A percentile compares a stretch with the other conserved stretches of the same genome.
Conservation (phyloP, 2,113 vertebrate species). For the Phylloscopus trochilus region DNA sequence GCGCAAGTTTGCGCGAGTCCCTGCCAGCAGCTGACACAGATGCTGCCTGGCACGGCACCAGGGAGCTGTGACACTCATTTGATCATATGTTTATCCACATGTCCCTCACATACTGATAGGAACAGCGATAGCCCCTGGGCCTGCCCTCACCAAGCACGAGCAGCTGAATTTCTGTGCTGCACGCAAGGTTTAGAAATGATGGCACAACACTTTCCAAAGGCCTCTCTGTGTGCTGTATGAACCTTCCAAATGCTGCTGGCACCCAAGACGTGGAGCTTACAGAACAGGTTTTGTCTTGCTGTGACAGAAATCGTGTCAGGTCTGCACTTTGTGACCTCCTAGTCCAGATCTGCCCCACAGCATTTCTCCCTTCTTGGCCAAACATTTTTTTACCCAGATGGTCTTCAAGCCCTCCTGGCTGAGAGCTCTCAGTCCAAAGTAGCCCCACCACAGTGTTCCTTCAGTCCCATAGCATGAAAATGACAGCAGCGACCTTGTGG, state of each 20-base stretch:
- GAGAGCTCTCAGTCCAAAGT: background rate
- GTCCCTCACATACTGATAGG: background rate
- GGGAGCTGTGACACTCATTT: conserved; percentile 20
- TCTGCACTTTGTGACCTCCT: background rate
- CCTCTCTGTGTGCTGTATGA: background rate
- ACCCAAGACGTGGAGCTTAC: background rate
- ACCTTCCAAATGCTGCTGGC: background rate
- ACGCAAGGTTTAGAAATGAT: fast-evolving
- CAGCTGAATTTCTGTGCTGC: background rate
- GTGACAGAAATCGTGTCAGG: background rate
- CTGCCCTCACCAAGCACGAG: background rate
- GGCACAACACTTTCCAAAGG: background rate
- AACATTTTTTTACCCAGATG: background rate
- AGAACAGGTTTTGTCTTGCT: background rate
- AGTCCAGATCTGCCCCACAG: background rate
- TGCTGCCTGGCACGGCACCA: conserved; percentile 36
- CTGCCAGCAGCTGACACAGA: conserved; percentile 52
- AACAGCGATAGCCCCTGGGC: conserved; percentile 5
- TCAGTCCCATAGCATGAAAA: background rate
- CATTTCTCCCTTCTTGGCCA: background rate
- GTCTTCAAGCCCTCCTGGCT: background rate
- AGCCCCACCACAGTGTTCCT: fast-evolving
- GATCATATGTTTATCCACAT: conserved; percentile 37
- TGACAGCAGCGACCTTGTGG: background rate
- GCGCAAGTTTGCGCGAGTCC: background rate